Conservation (phyloP, 2,888 invertebrate genomes). For the Chrysodeixis includens region DNA sequence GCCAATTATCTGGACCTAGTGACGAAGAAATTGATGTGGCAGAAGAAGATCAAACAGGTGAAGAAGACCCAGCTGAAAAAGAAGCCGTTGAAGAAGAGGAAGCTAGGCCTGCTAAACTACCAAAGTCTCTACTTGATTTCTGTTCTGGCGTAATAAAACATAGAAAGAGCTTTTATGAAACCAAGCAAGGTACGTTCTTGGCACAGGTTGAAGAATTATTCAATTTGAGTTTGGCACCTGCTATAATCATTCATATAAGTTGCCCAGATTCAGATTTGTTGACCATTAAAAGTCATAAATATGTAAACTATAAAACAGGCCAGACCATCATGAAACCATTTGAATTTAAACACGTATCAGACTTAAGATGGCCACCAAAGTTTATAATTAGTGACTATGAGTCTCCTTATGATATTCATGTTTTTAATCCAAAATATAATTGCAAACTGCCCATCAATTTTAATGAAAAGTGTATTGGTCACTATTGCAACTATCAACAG, state of each 20-base stretch:
- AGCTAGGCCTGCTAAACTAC: constrained; percentile 71
- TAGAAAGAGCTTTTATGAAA: constrained; percentile 62
- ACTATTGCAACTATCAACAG: constrained; percentile 86
- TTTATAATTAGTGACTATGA: constrained; percentile 70
- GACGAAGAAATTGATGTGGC: constrained; percentile 53
- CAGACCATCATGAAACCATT: constrained; percentile 64
- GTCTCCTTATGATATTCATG: constrained; percentile 63
- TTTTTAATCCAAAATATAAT: constrained; percentile 80
- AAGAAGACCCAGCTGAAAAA: constrained; percentile 52
- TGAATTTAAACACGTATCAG: constrained; percentile 53
- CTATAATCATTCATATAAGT: constrained; percentile 88
- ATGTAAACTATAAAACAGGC: constrained; percentile 71
- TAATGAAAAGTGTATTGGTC: constrained; percentile 76
- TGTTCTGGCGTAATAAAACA: constrained; percentile 68
- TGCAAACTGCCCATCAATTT: constrained; percentile 85
- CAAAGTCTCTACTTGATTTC: constrained; percentile 75
- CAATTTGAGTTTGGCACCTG: constrained; percentile 74
- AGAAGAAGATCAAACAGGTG: constrained; percentile 61
- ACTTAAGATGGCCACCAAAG: constrained; percentile 76
- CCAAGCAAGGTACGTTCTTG: constrained; percentile 69
- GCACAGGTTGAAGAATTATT: constrained; percentile 76
- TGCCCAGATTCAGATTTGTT: constrained; percentile 88
- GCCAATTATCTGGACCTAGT: constrained; percentile 34
- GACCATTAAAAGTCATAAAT: constrained; percentile 75
- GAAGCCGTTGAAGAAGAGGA: constrained; percentile 68